A percentile compares a stretch with the other conserved stretches of the same genome.
These are phyloP conservation scores for Peucedramus taeniatus DNA, from an alignment of 2,113 vertebrate species.

Conservation along the genomic window DNA sequence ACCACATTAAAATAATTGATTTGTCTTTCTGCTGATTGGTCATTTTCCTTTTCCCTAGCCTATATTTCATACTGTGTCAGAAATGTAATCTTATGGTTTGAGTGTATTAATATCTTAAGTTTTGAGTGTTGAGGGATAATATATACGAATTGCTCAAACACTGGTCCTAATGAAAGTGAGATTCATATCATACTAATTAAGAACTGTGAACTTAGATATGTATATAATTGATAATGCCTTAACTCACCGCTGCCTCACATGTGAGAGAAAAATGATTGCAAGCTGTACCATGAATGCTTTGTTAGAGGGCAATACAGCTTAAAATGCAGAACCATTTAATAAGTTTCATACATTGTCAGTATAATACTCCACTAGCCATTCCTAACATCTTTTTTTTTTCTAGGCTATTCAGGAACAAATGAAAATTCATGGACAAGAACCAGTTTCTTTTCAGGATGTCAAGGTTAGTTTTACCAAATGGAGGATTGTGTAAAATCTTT, in stretches of 20 bases:
- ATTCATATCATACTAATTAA: not conserved
- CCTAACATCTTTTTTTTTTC: not conserved
- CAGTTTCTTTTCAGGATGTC: slow-evolving; percentile 95
- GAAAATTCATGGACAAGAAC: slow-evolving; percentile 94
- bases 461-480: slow-evolving; percentile 77
- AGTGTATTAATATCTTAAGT: not conserved
- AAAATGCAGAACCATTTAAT: not conserved
- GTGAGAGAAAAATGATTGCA: not conserved
- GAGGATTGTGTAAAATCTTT: not conserved
- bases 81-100: not conserved
- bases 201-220: not conserved
- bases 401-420: slow-evolving; percentile 98
- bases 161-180: not conserved
- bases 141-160: not conserved
- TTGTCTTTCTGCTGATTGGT: not conserved
- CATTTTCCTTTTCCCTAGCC: not conserved
- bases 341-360: not conserved
- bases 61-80: not conserved
- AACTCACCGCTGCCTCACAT: not conserved
- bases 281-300: not conserved
- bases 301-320: not conserved
- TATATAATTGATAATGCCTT: accelerated
- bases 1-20: not conserved
- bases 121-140: not conserved
- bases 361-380: not conserved